phyloP scores from a whole-genome alignment of 2,797 vertebrate genomes.

The Pterois miles region DNA sequence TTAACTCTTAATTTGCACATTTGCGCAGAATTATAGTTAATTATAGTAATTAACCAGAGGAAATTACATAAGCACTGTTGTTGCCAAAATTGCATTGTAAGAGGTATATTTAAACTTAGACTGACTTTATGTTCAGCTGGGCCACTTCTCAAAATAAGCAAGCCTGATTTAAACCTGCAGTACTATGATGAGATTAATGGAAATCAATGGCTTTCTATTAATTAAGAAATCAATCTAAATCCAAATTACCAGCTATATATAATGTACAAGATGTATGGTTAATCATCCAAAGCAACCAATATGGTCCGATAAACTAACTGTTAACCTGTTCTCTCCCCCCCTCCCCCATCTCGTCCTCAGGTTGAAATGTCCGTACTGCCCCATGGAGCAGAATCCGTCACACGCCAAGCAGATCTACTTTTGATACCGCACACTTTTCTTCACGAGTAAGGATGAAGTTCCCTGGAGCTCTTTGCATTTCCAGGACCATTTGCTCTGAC shows the following conservation, averaged over 20 bases:
- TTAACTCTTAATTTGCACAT: too few relatives aligned
- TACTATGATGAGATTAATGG: not conserved
- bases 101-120: too few relatives aligned
- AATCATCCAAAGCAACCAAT: not conserved
- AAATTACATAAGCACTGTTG: not conserved
- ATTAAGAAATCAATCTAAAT: not conserved
- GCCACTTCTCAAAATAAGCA: not conserved
- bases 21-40: not conserved
- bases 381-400: conserved; percentile 94
- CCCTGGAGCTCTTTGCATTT: conserved; percentile 68
- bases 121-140: fast-evolving
- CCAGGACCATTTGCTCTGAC: conserved; percentile 74
- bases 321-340: not conserved
- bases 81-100: not conserved
- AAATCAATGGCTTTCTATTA: not conserved
- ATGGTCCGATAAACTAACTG: not conserved
- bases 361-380: conserved; percentile 94
- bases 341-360: conserved; percentile 65
- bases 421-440: conserved; percentile 79
- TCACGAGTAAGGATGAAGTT: conserved; percentile 66
- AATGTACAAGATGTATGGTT: not conserved
- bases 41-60: not conserved
- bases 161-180: not conserved
- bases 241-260: not conserved
- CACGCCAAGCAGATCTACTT: conserved; percentile 94